Evolutionary conservation across 1,140 invertebrate genomes (phyloP).

Genomic region (Temnothorax longispinosus): DNA sequence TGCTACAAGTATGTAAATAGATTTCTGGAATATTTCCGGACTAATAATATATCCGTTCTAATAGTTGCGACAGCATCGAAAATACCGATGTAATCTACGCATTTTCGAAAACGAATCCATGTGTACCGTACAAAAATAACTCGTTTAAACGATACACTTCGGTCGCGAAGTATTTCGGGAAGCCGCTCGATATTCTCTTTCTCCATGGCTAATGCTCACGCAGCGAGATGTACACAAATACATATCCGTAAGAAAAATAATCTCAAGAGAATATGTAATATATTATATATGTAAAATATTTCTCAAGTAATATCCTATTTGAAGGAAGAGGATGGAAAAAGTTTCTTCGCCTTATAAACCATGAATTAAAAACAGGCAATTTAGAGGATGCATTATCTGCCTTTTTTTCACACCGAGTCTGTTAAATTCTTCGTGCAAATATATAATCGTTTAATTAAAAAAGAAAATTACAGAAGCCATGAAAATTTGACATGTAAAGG

Average conservation of each 20-base stretch:
- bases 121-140: constrained; percentile 58
- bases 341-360: not conserved
- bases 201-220: not conserved
- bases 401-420: not conserved
- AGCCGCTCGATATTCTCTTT: not conserved
- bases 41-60: not conserved
- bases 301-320: not conserved
- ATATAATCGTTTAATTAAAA: not conserved
- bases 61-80: constrained; percentile 45
- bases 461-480: not conserved
- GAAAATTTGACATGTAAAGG: not conserved
- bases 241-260: not conserved
- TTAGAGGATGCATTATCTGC: not conserved
- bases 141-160: constrained; percentile 50
- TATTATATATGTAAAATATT: not conserved
- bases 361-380: not conserved
- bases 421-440: not conserved
- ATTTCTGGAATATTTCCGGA: not conserved
- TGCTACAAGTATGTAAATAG: too few species aligned
- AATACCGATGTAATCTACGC: constrained; percentile 39
- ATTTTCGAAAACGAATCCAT: constrained; percentile 21
- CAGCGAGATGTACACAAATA: not conserved
- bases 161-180: constrained; percentile 17
- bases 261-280: not conserved
- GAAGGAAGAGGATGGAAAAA: not conserved